Evolutionary conservation across 2,797 vertebrate species (phyloP).

Genomic region (Poeciliopsis infans): DNA sequence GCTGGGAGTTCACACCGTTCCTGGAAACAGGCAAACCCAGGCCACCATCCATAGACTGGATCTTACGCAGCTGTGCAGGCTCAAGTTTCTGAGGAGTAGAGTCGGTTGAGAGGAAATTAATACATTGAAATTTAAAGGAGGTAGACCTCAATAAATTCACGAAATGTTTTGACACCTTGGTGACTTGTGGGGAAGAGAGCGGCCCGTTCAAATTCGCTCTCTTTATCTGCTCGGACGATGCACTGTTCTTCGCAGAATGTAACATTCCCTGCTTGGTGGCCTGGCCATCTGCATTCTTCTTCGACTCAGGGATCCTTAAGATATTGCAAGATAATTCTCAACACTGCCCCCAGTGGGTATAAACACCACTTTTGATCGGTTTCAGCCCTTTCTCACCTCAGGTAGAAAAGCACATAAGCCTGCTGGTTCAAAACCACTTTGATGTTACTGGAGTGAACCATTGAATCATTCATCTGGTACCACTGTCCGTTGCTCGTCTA

Average conservation of each 20-base stretch:
- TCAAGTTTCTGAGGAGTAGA: constrained; percentile 82
- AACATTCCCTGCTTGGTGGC: constrained; percentile 74
- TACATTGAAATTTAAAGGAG: background rate
- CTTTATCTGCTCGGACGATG: constrained; percentile 77
- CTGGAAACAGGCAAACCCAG: constrained; percentile 82
- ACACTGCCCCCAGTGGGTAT: constrained; percentile 2
- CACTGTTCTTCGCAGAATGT: constrained; percentile 72
- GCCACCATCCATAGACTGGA: constrained; percentile 83
- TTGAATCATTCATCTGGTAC: constrained; percentile 97
- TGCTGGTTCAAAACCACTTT: constrained; percentile 98
- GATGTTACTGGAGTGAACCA: constrained; percentile 93
- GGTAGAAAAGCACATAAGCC: constrained; percentile 95
- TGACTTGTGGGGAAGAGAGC: constrained; percentile 76
- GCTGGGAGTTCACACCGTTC: constrained; percentile 78
- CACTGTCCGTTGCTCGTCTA: constrained; percentile 96
- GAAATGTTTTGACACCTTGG: constrained; percentile 79
- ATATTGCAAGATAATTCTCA: constrained; percentile 21
- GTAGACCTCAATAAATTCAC: background rate
- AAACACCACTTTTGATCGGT: constrained; percentile 9
- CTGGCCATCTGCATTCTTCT: constrained; percentile 83
- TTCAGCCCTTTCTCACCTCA: constrained; percentile 80
- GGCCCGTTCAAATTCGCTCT: constrained; percentile 79
- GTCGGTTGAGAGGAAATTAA: background rate
- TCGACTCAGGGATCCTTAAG: constrained; percentile 85
- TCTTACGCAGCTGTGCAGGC: constrained; percentile 78